Evolutionary conservation across 1,140 invertebrate genomes (phyloP), one percentile per base, ranked within the genome.

Genomic region (Tetramorium parvispinum): DNA sequence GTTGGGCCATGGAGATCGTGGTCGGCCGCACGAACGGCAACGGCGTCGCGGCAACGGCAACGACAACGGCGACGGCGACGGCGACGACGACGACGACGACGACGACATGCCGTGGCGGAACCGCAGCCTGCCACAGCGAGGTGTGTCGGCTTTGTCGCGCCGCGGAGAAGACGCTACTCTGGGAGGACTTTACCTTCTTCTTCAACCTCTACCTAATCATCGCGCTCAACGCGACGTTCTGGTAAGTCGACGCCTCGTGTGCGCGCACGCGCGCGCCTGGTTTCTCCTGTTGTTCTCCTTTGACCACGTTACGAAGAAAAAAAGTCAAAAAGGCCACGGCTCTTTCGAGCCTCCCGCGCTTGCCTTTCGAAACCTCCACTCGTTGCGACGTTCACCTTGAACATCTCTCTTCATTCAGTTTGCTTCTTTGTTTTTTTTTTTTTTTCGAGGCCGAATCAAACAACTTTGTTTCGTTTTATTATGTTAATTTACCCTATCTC

Each of bases 181-280:
- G 77, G 77, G 32, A 68, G 24, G 46, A 40, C 46, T 40, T 13
- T 10, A 24, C 27, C n/a, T 40, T 81, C 63, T 27, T 81, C 49
- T 2, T 81, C 77, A 81, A 70, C 63, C 18, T 81, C 21, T 86
- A 75, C 27, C 46, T 89, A 37, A 46, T 89, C 40, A 71, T 89
- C 49, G 13, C 63, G 21, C 85, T 91, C 83, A 85, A 82, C 77
- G 71, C 76, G 75, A 37, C 71, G 65, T 82, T 86, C 79, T 88
- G 86, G 89, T 89, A n/a, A 91, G 88, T 63, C 13, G 7, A 0
- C 32, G 13, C 3, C 11, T 11, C 11, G 53, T 21, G 53, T 21
- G 37, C 55, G 10, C 55, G 27, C 21, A 1, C 40, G 37, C 7
- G 51, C 46, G 18, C 32, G 16, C 27, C 0, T 24, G 6, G 16